A percentile compares a stretch with the other conserved stretches of the same genome.
Conservation (phyloP, 2,113 vertebrate genomes). For the Corapipo altera region DNA sequence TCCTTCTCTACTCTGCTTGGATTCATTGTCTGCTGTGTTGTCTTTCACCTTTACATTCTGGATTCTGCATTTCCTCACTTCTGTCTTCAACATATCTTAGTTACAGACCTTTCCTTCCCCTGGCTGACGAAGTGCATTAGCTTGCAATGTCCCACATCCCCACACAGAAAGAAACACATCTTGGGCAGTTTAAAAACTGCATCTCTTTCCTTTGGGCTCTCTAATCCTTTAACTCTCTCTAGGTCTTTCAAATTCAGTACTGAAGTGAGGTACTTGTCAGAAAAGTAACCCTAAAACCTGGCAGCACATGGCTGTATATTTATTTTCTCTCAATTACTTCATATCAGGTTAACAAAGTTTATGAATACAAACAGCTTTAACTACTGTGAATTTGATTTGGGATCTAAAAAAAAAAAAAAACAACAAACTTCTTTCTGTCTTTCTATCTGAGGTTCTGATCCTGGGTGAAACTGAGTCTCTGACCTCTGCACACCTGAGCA, state of each 20-base stretch:
- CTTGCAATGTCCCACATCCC: neutral
- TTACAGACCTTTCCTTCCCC: neutral
- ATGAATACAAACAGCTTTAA: neutral
- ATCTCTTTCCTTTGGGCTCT: neutral
- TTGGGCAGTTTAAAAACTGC: neutral
- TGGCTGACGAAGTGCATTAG: neutral
- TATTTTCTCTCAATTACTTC: neutral
- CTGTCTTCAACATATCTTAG: neutral
- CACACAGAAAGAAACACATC: neutral
- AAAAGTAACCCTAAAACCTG: neutral
- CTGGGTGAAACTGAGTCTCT: neutral
- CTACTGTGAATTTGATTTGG: neutral
- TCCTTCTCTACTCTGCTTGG: neutral
- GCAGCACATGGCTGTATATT: neutral
- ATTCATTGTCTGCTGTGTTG: neutral
- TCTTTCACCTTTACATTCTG: neutral
- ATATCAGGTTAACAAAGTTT: neutral
- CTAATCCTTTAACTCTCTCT: neutral
- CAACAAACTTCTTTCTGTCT: neutral
- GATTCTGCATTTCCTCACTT: neutral
- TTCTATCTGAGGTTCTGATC: neutral
- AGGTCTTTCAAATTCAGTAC: neutral
- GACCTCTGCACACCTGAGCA: neutral
- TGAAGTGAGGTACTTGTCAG: neutral
- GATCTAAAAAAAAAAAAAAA: neutral